phyloP scores from a whole-genome alignment of 2,797 vertebrate species.

The Alfaro cultratus region DNA sequence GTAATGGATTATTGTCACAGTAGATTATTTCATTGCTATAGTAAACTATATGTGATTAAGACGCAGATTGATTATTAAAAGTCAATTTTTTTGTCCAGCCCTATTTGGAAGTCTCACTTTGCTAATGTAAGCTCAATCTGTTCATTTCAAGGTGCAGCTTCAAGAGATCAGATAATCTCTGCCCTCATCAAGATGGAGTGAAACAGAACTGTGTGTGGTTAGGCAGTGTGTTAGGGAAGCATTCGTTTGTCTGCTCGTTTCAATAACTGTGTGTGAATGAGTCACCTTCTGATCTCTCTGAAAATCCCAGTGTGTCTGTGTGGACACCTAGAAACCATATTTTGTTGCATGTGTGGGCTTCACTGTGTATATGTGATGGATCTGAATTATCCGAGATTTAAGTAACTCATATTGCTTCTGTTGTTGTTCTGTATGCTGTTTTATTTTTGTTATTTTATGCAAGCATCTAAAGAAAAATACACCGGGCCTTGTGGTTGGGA shows the following conservation, averaged over 20 bases:
- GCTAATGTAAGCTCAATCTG: slow-evolving; percentile 40
- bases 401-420: slow-evolving; percentile 20
- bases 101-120: slow-evolving; percentile 29
- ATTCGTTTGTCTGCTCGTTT: slow-evolving; percentile 44
- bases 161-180: slow-evolving; percentile 54
- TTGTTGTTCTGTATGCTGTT: slow-evolving; percentile 20
- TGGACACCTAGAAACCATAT: slow-evolving; percentile 34
- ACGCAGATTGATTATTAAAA: not conserved
- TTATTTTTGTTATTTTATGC: slow-evolving; percentile 44
- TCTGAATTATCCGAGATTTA: slow-evolving; percentile 27
- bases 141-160: slow-evolving; percentile 56
- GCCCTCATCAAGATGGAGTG: slow-evolving; percentile 43
- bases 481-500: slow-evolving; percentile 70
- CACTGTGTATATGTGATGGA: slow-evolving; percentile 42
- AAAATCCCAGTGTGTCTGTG: slow-evolving; percentile 36
- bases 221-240: slow-evolving; percentile 37
- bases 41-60: not conserved
- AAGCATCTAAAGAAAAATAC: slow-evolving; percentile 62
- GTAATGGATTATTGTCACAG: not conserved
- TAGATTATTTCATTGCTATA: not conserved
- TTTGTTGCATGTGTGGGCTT: slow-evolving; percentile 24
- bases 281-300: slow-evolving; percentile 52
- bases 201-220: slow-evolving; percentile 19
- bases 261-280: slow-evolving; percentile 49
- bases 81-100: not conserved